phyloP scores from a whole-genome alignment of 2,888 invertebrate species.

The Lithophane socia region DNA sequence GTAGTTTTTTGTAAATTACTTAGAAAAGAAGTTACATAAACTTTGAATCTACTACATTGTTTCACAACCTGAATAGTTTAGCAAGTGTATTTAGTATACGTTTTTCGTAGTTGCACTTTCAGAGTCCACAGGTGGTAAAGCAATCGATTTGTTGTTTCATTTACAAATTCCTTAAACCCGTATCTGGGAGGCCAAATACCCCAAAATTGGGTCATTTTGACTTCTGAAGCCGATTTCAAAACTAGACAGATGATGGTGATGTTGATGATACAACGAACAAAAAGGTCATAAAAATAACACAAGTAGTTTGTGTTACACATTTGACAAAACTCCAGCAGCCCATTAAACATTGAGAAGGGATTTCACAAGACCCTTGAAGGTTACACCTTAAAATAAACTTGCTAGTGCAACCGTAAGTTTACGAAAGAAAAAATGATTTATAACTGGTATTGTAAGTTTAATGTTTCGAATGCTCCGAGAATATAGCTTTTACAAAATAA shows the following conservation, averaged over 20 bases:
- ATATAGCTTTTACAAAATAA: background rate
- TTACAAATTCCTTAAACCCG: background rate
- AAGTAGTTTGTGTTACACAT: background rate
- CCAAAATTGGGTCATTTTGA: background rate
- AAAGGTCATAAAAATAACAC: background rate
- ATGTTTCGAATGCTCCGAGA: conserved; percentile 8
- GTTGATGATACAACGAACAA: background rate
- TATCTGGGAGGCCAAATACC: background rate
- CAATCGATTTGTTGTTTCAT: background rate
- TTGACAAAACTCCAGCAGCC: background rate
- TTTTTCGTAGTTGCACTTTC: background rate
- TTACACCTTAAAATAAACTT: conserved; percentile 11
- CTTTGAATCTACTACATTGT: background rate
- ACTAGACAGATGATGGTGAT: no score
- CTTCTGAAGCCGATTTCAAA: background rate
- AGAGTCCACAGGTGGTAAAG: background rate
- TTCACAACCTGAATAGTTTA: background rate
- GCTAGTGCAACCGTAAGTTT: conserved; percentile 23
- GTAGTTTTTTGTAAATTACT: background rate
- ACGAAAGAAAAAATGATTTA: conserved; percentile 19
- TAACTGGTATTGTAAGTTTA: background rate
- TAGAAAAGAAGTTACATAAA: background rate
- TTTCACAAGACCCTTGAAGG: conserved; percentile 33
- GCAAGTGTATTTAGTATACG: background rate
- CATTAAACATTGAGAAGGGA: conserved; percentile 1